These are phyloP conservation scores for Erebia palarica DNA, from an alignment of 2,888 invertebrate species.

Conservation along the genomic window DNA sequence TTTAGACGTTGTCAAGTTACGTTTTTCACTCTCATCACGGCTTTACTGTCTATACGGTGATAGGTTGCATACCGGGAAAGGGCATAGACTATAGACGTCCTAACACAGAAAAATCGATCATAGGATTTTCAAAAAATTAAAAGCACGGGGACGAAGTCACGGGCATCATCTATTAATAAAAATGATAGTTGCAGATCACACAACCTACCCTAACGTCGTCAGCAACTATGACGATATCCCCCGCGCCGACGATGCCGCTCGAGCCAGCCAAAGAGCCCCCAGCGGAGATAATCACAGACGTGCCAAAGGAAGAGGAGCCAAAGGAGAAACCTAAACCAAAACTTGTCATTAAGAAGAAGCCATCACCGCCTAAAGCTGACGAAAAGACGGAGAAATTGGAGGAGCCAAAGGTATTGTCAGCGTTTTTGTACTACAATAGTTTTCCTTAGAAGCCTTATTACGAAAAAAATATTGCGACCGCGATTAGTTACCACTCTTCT, in stretches of 20 bases:
- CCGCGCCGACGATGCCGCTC: slow-evolving; percentile 55
- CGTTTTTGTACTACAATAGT: no score
- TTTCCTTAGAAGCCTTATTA: no score
- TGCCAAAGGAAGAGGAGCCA: slow-evolving; percentile 55
- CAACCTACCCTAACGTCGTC: slow-evolving; percentile 68
- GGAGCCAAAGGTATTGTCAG: slow-evolving; percentile 56
- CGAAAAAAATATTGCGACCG: no score
- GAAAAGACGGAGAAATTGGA: slow-evolving; percentile 64
- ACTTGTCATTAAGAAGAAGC: slow-evolving; percentile 56
- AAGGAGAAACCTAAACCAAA: slow-evolving; percentile 58
- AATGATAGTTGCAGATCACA: slow-evolving; percentile 44
- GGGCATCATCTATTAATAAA: not conserved
- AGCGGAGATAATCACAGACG: slow-evolving; percentile 49
- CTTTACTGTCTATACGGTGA: no score
- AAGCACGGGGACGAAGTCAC: not conserved
- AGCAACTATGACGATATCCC: slow-evolving; percentile 71
- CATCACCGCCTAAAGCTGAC: slow-evolving; percentile 56
- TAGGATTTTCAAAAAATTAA: not conserved
- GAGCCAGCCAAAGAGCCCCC: slow-evolving; percentile 57
- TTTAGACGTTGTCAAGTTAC: no score
- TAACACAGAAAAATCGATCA: no score
- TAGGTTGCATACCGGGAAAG: no score
- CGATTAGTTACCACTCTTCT: no score
- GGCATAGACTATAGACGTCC: no score
- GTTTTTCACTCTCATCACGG: no score